Evolutionary conservation across 2,888 invertebrate species (phyloP).

Genomic region (Erebia aethiops): DNA sequence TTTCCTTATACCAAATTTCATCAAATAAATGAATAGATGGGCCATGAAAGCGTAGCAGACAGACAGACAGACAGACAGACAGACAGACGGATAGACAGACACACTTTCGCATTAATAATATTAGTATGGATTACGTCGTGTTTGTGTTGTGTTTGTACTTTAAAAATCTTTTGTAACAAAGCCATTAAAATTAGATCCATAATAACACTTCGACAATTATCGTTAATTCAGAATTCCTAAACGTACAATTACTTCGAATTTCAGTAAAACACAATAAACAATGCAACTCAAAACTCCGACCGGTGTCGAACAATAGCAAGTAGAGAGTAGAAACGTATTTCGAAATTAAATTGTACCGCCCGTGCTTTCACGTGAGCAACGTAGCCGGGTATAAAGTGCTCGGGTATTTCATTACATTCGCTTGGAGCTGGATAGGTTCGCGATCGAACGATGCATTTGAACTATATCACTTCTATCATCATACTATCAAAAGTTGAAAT

Average conservation of each 20-base stretch:
- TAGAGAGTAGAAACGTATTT: constrained; percentile 51
- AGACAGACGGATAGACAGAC: no score
- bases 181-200: no score
- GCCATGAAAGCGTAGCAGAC: no score
- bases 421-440: constrained; percentile 19
- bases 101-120: no score
- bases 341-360: constrained; percentile 61
- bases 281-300: constrained; percentile 43
- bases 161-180: no score
- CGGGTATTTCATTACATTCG: constrained; percentile 50
- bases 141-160: no score
- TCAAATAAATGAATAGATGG: no score
- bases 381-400: constrained; percentile 48
- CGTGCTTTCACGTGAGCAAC: constrained; percentile 47
- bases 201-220: not conserved
- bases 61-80: no score
- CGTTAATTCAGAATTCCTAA: constrained; percentile 15
- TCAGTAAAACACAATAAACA: constrained; percentile 37
- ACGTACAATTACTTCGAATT: constrained; percentile 26
- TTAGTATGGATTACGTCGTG: no score
- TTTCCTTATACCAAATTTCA: no score
- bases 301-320: constrained; percentile 46
- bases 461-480: no score
- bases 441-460: not conserved
- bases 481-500: no score